Evolutionary conservation across 2,888 invertebrate species (phyloP).

Genomic region (Xanthorhoe spadicearia): DNA sequence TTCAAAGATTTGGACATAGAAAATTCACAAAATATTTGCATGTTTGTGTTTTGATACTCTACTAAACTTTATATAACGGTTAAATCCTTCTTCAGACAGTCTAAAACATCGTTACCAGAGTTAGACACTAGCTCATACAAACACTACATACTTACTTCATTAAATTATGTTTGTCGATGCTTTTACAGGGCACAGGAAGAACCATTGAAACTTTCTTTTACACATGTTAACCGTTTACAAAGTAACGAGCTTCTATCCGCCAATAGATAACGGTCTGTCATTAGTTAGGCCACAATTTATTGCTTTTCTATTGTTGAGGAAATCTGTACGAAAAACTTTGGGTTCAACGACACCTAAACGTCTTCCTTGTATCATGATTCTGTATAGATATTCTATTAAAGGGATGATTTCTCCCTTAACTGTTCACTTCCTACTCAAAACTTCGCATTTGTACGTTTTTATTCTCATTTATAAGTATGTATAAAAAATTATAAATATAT

Average conservation of each 20-base stretch:
- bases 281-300: constrained; percentile 26
- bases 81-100: too few relatives aligned
- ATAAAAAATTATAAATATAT: too few relatives aligned
- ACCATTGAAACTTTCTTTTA: background rate
- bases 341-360: constrained; percentile 23
- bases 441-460: background rate
- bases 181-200: background rate
- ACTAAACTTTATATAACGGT: too few relatives aligned
- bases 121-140: too few relatives aligned
- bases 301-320: constrained; percentile 24
- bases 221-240: constrained; percentile 12
- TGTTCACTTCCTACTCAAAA: constrained; percentile 13
- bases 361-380: constrained; percentile 14
- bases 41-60: too few relatives aligned
- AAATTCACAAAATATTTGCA: too few relatives aligned
- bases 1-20: too few relatives aligned
- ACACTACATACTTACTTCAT: too few relatives aligned
- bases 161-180: too few relatives aligned
- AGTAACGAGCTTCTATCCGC: constrained; percentile 16
- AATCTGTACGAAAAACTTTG: constrained; percentile 17
- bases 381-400: constrained; percentile 17
- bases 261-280: constrained; percentile 5
- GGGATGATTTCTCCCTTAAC: constrained; percentile 14
- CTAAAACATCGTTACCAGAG: too few relatives aligned
- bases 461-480: background rate